Conservation (phyloP, 2,113 vertebrate genomes). For the Odocoileus hemionus region DNA sequence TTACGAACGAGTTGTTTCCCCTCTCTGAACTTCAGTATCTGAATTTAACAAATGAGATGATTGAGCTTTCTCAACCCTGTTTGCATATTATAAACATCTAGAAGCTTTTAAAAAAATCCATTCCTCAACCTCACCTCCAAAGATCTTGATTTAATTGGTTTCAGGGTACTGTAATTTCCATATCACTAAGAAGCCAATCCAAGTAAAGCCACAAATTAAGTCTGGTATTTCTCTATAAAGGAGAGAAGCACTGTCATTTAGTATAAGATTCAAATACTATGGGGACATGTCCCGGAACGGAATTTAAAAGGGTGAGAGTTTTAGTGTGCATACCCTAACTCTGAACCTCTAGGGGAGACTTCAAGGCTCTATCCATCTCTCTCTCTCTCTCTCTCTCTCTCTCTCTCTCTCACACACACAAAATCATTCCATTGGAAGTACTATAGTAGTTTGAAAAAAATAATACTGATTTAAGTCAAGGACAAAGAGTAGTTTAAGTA, state of each 20-base stretch:
- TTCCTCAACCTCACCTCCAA: not conserved
- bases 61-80: slow-evolving; percentile 9
- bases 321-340: not conserved
- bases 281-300: not conserved
- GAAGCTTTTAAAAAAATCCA: slow-evolving; percentile 16
- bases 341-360: not conserved
- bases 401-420: not conserved
- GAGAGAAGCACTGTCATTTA: slow-evolving; percentile 38
- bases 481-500: slow-evolving; percentile 7
- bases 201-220: slow-evolving; percentile 25
- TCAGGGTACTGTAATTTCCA: slow-evolving; percentile 34
- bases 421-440: not conserved
- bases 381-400: not conserved
- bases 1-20: not conserved
- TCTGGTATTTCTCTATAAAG: slow-evolving; percentile 43
- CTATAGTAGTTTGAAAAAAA: not conserved
- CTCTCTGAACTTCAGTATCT: not conserved
- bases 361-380: not conserved
- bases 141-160: slow-evolving; percentile 47
- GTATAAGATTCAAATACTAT: not conserved
- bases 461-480: not conserved
- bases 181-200: slow-evolving; percentile 31
- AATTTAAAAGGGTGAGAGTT: slow-evolving; percentile 26
- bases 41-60: slow-evolving; percentile 22
- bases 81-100: slow-evolving; percentile 28